These are phyloP conservation scores for Drosophila koepferae DNA, from an alignment of 2,888 invertebrate species.

Conservation along the genomic window DNA sequence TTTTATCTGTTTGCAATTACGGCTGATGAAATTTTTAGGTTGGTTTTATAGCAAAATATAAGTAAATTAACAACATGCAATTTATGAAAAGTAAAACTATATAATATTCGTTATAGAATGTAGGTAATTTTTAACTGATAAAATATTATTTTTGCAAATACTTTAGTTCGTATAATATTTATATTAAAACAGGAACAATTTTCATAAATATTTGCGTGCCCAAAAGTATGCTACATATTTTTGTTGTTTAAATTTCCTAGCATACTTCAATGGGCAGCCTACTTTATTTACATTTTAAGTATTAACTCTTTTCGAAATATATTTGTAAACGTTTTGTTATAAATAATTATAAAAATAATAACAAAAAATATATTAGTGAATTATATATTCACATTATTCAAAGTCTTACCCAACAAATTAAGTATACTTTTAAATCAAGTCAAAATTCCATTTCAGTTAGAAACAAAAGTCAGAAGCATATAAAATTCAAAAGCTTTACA, in stretches of 20 bases:
- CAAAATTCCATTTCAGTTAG: background rate
- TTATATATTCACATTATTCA: too few species aligned
- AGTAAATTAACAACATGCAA: background rate
- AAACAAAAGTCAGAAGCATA: background rate
- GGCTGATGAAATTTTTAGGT: background rate
- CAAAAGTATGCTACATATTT: slow-evolving; percentile 14
- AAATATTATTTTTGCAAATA: background rate
- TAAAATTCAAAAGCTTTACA: background rate
- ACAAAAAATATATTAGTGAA: background rate
- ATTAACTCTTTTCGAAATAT: background rate
- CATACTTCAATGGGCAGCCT: background rate
- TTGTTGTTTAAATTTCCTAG: background rate
- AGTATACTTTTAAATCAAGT: too few species aligned
- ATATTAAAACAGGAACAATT: background rate
- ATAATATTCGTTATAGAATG: too few species aligned
- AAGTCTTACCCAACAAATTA: too few species aligned
- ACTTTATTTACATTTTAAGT: background rate
- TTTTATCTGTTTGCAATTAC: background rate
- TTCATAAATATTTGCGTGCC: background rate
- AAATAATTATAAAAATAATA: background rate
- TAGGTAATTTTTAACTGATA: background rate
- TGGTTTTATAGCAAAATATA: background rate
- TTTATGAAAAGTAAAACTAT: background rate
- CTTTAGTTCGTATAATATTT: background rate
- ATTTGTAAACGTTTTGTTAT: too few species aligned